Percentiles rank a stretch among this genome's conserved stretches.
These are phyloP conservation scores for Agrotis ipsilon DNA, from an alignment of 2,888 invertebrate species.

Conservation along the genomic window DNA sequence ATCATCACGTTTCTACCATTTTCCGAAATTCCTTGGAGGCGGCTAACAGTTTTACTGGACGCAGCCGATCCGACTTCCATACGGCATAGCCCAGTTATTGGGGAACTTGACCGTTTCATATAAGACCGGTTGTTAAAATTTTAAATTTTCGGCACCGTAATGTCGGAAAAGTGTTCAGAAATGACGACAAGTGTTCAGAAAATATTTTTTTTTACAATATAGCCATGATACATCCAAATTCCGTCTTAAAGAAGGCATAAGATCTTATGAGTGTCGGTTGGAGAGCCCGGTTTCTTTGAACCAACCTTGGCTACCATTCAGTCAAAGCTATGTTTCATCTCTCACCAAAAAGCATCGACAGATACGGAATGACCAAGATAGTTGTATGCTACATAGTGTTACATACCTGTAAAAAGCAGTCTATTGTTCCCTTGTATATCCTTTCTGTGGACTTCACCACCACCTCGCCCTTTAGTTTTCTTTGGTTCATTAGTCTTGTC, in stretches of 20 bases:
- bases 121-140: no score
- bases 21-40: background rate
- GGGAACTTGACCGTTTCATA: no score
- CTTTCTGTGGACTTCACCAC: slow-evolving; percentile 69
- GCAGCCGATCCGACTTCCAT: background rate
- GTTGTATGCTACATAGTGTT: background rate
- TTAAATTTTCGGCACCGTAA: no score
- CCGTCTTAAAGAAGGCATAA: background rate
- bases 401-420: slow-evolving; percentile 94
- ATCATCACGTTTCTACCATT: background rate
- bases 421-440: slow-evolving; percentile 95
- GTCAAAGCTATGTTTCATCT: no score
- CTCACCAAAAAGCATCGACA: no score
- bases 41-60: background rate
- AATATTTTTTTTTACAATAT: background rate
- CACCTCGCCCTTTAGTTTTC: slow-evolving; percentile 89
- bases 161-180: no score
- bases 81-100: background rate
- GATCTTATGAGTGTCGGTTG: no score
- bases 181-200: no score
- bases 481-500: slow-evolving; percentile 99
- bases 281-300: no score
- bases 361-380: background rate
- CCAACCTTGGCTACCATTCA: no score
- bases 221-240: background rate